A percentile compares a stretch with the other conserved stretches of the same genome.
Conservation (phyloP, 1,140 invertebrate genomes). For the Wiebesia pumilae region DNA sequence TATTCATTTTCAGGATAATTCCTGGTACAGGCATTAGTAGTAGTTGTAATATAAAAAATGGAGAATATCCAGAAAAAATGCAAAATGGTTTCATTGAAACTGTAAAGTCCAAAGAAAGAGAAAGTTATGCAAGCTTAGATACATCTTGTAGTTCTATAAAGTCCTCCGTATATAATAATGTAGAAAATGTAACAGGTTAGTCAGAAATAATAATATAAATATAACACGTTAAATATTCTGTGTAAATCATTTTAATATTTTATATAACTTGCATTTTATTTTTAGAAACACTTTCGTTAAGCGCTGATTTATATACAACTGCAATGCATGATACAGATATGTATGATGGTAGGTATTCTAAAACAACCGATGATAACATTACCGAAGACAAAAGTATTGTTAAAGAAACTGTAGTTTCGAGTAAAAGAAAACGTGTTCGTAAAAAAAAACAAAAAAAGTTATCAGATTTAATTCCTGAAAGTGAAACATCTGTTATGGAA, state of each 20-base stretch:
- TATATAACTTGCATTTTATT: slow-evolving; percentile 12
- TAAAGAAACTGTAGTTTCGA: neutral
- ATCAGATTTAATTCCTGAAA: neutral
- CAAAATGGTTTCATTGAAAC: slow-evolving; percentile 28
- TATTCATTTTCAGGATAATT: slow-evolving; percentile 54
- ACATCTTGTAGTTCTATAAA: slow-evolving; percentile 2
- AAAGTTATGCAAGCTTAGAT: slow-evolving; percentile 19
- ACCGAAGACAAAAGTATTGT: slow-evolving; percentile 41
- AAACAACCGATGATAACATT: slow-evolving; percentile 50
- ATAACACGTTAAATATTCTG: neutral
- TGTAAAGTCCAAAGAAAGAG: neutral
- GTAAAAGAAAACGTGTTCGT: slow-evolving; percentile 57
- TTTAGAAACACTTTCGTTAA: slow-evolving; percentile 49
- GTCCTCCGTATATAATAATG: neutral
- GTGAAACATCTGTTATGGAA: neutral
- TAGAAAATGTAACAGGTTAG: slow-evolving; percentile 11
- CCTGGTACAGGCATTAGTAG: slow-evolving; percentile 55
- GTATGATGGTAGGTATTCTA: slow-evolving; percentile 44
- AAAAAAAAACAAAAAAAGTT: slow-evolving; percentile 53
- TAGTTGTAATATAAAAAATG: neutral
- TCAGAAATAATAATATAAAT: neutral
- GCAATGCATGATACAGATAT: slow-evolving; percentile 49
- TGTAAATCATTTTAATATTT: neutral
- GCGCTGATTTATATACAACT: slow-evolving; percentile 51
- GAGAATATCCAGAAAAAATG: neutral